Percentiles rank a stretch among this genome's conserved stretches.
These are phyloP conservation scores for Ciconia stormi DNA, from an alignment of 2,113 vertebrate species.

Conservation along the genomic window DNA sequence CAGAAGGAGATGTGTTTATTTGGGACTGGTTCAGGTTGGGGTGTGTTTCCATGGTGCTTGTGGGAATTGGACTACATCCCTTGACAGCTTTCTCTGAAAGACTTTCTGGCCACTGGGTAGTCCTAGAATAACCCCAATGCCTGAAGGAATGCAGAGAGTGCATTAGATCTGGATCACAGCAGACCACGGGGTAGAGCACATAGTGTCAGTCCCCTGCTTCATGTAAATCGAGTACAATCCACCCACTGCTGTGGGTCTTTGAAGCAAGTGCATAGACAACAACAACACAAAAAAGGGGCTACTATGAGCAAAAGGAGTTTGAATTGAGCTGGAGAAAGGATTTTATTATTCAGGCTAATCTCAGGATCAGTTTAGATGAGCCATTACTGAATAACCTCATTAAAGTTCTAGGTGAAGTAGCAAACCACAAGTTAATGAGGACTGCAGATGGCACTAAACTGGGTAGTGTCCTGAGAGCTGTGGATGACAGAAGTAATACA, in stretches of 20 bases:
- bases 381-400: slow-evolving; percentile 38
- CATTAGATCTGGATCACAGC: background rate
- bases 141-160: background rate
- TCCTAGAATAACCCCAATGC: background rate
- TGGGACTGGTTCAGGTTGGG: background rate
- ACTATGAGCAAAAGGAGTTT: background rate
- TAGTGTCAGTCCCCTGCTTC: background rate
- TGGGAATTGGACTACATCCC: background rate
- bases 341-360: slow-evolving; percentile 43
- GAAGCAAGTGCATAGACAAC: background rate
- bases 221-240: background rate
- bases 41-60: background rate
- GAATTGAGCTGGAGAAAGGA: background rate
- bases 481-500: slow-evolving; percentile 32
- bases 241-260: background rate
- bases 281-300: background rate
- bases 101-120: background rate
- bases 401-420: slow-evolving; percentile 41
- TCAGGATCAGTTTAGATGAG: slow-evolving; percentile 25
- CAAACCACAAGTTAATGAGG: slow-evolving; percentile 49
- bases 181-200: background rate
- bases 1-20: background rate
- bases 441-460: slow-evolving; percentile 31
- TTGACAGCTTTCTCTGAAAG: background rate
- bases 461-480: background rate